Evolutionary conservation across 2,113 vertebrate genomes (phyloP).

Genomic region (Lycaon pictus): DNA sequence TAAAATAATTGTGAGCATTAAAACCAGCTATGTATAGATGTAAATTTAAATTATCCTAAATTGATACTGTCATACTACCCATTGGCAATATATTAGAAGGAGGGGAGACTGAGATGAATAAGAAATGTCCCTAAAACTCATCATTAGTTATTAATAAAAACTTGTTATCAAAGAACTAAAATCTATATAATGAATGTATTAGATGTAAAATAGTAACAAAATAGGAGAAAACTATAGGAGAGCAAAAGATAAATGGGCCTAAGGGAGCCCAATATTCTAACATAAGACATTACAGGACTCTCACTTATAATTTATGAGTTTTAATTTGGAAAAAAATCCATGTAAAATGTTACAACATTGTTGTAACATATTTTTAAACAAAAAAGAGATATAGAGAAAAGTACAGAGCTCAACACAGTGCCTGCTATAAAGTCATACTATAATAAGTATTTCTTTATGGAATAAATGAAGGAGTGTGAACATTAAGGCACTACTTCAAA

Average conservation of each 20-base stretch:
- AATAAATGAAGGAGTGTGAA: not conserved
- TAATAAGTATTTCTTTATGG: constrained; percentile 16
- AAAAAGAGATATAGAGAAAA: not conserved
- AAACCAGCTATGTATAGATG: not conserved
- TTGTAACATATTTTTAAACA: not conserved
- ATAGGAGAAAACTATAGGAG: not conserved
- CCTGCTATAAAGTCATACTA: not conserved
- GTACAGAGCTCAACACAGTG: not conserved
- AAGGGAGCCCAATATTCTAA: not conserved
- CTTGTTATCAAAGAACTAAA: not conserved
- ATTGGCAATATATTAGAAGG: not conserved
- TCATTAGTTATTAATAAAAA: not conserved
- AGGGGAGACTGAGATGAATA: not conserved
- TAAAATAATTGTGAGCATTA: not conserved
- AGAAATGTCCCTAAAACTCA: not conserved
- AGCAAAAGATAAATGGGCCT: not conserved
- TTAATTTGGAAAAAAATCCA: not conserved
- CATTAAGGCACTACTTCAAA: not conserved
- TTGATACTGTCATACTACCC: not conserved
- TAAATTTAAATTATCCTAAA: not conserved
- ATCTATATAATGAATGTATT: not conserved
- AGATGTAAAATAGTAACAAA: not conserved
- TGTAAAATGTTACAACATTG: not conserved
- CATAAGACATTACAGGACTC: not conserved
- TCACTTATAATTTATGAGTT: not conserved